phyloP scores from a whole-genome alignment of 2,113 vertebrate genomes.

The Bettongia penicillata region DNA sequence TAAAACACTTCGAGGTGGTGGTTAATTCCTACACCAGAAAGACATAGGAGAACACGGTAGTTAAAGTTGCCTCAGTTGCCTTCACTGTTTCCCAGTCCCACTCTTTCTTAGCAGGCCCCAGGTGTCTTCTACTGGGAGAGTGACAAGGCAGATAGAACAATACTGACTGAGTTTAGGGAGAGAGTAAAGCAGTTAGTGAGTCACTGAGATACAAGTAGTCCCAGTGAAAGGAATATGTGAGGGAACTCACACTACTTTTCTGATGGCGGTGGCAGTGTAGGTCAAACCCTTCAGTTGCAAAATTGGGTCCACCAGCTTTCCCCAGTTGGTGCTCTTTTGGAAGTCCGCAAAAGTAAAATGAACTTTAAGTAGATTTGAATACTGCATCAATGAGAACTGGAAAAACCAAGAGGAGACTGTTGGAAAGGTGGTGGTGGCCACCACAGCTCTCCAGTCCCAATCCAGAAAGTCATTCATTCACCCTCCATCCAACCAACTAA shows the following conservation, averaged over 20 bases:
- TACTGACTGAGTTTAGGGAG: not conserved
- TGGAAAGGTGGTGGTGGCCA: not conserved
- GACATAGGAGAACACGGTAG: fast-evolving
- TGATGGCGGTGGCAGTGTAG: slow-evolving; percentile 69
- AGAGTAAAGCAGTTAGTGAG: not conserved
- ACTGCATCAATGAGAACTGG: slow-evolving; percentile 79
- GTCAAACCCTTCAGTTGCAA: slow-evolving; percentile 52
- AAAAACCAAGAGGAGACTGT: not conserved
- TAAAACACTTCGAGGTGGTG: not conserved
- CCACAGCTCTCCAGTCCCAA: not conserved
- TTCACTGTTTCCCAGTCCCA: not conserved
- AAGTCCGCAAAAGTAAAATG: slow-evolving; percentile 75
- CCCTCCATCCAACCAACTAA: not conserved
- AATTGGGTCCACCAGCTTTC: slow-evolving; percentile 53
- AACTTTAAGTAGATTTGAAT: slow-evolving; percentile 22
- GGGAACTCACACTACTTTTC: slow-evolving; percentile 69
- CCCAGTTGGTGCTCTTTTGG: not conserved
- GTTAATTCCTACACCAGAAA: not conserved
- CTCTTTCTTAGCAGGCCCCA: not conserved
- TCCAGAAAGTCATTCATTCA: not conserved
- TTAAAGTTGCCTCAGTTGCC: not conserved
- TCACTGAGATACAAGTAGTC: not conserved
- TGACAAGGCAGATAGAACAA: not conserved
- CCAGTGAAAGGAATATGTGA: too few species aligned
- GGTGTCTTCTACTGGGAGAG: not conserved